phyloP scores from a whole-genome alignment of 2,888 invertebrate species.

The Rhagonycha lutea region DNA sequence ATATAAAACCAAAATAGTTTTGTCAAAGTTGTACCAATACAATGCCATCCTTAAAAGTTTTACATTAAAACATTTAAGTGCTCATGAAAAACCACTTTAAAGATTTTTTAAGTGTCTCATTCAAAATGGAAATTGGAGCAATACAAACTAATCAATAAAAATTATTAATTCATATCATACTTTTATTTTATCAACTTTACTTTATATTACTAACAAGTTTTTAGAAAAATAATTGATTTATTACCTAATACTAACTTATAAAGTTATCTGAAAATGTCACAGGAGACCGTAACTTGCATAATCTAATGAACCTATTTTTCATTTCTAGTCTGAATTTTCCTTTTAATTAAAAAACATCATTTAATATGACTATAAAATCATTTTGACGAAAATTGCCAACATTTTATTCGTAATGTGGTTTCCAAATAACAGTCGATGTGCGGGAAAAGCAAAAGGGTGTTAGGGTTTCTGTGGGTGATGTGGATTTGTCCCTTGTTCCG shows the following conservation, averaged over 20 bases:
- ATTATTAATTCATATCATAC: not conserved
- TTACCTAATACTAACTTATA: not conserved
- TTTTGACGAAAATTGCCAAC: slow-evolving; percentile 36
- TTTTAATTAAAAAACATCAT: not conserved
- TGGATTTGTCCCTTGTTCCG: slow-evolving; percentile 49
- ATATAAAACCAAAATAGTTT: not conserved
- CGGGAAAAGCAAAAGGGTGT: slow-evolving; percentile 24
- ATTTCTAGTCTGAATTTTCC: not conserved
- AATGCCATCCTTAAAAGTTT: not conserved
- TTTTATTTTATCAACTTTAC: not conserved
- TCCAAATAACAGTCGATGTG: slow-evolving; percentile 33
- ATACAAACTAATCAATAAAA: not conserved
- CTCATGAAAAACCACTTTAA: not conserved
- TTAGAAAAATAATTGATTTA: not conserved
- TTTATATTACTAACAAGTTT: not conserved
- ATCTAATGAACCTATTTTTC: not conserved
- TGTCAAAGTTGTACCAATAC: not conserved
- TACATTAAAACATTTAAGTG: not conserved
- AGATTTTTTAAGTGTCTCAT: not conserved
- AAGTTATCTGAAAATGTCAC: not conserved
- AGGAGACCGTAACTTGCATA: not conserved
- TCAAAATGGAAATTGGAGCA: not conserved
- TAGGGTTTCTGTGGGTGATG: slow-evolving; percentile 41
- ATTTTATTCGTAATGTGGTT: slow-evolving; percentile 49
- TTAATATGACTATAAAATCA: not conserved